Base-by-base conservation (phyloP, 2,888 invertebrate species). In the Strigamia transsilvanica region DNA sequence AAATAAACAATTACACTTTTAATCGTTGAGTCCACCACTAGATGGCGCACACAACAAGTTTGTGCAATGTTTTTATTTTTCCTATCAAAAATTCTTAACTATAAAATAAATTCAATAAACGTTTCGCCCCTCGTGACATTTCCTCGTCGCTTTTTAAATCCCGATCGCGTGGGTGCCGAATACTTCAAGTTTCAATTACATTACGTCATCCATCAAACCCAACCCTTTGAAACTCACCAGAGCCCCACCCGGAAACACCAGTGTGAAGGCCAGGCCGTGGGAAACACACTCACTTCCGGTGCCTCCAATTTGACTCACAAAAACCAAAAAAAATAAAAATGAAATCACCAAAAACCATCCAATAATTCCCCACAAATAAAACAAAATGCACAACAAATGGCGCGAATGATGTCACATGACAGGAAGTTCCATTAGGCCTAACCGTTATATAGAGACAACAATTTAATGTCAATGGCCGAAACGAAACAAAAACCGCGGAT, bases 401-500 rank as follows among this genome's bases (percentile, higher is more conserved):
- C 4, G 15, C 21, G 7, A 56, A 9, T 9, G 9, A 2, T 9
- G 56, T 46, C 4, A 18, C 18, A 7, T 18, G 21, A 56, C 56
- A 6, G 56, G 56, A 56, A 56, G 18, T 56, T 0, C n/a, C 15
- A 46, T 46, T 46, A n/a, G 13, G 12, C 13, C 46, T n/a, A 46
- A 12, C 15, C 12, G 46, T 46, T 0, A n/a, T n/a, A 4, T n/a
- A 46, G n/a, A 13, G 1, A n/a, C n/a, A 18, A 56, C 56, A 56
- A 18, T 21, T 56, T 56, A n/a, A 56, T 56, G 56, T 56, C 56
- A 56, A 56, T 18, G 56, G 56, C 56, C 56, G 56, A 56, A 56
- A 56, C 56, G 56, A 56, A 56, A 56, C 56, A 18, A 56, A 56
- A 56, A 38, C 56, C 56, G n/a, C 56, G 56, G 56, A 56, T 56